phyloP scores from a whole-genome alignment of 2,113 vertebrate genomes.

The Coregonus clupeaformis region DNA sequence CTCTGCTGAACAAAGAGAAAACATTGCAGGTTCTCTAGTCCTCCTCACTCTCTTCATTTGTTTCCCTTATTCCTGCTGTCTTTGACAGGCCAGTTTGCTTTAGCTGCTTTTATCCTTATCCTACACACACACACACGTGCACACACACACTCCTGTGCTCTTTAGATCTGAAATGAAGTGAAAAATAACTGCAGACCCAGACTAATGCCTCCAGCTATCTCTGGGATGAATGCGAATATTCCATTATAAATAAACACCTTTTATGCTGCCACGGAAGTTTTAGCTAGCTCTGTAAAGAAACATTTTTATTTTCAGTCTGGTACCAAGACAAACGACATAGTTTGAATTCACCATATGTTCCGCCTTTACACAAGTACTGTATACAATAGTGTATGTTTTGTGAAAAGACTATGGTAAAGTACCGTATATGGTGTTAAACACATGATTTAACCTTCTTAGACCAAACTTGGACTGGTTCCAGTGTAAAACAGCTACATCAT shows the following conservation, averaged over 20 bases:
- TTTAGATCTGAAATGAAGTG: constrained; percentile 62
- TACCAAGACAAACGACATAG: background rate
- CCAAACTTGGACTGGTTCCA: no score
- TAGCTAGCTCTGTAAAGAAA: background rate
- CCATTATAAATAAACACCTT: constrained; percentile 57
- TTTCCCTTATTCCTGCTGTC: constrained; percentile 12
- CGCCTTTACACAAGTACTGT: background rate
- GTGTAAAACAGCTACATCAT: no score
- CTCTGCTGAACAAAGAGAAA: constrained; percentile 36
- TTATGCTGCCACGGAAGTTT: constrained; percentile 49
- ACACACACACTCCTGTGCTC: constrained; percentile 20
- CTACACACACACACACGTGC: constrained; percentile 13
- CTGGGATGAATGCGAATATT: constrained; percentile 53
- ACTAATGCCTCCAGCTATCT: constrained; percentile 48
- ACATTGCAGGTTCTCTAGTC: constrained; percentile 26
- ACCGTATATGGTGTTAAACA: background rate
- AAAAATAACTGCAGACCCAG: constrained; percentile 52
- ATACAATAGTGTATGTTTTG: background rate
- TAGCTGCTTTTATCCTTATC: constrained; percentile 37
- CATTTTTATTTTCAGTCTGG: background rate
- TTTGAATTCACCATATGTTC: background rate
- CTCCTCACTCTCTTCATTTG: constrained; percentile 9
- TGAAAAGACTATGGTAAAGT: no score
- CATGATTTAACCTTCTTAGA: background rate
- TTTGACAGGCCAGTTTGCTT: constrained; percentile 29